Base-by-base conservation (phyloP, 2,888 invertebrate genomes). In the Noctua fimbriata region DNA sequence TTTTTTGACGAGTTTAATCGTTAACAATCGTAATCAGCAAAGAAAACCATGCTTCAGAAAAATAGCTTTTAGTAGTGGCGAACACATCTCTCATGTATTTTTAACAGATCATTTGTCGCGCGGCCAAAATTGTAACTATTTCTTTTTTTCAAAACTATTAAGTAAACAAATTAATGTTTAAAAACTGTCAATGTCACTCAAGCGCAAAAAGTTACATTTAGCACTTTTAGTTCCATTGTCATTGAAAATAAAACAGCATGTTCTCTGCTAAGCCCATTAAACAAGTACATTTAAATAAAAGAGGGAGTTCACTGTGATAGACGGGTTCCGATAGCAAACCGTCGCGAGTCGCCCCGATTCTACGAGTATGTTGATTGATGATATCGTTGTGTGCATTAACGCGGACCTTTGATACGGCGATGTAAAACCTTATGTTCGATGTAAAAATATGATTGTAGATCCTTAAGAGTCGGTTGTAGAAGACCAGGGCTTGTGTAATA, bases 311-410 rank as follows among this genome's bases (percentile, higher is more conserved):
- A 79, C 83, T 73, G 79, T 89, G 89, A 89, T 86, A 72, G 88
- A 89, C 87, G 70, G 87, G 83, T 87, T 90, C 88, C 89, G 89
- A 90, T 87, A 88, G 81, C 82, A 75, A 69, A 74, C 41, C 63
- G 79, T 77, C 32, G 21, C 63, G 32, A n/a, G 44, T 67, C 58
- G 55, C 74, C 73, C 82, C 82, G 87, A 81, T 82, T 81, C 79
- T 78, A n/a, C n/a, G n/a, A n/a, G n/a, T n/a, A 82, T 79, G 78
- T 79, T 89, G 89, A 89, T 89, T 87, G 89, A 90, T 90, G 89
- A 90, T 86, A 87, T 83, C 83, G 79, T 70, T 83, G 72, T 80
- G 79, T 81, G 77, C 89, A 88, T 89, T 89, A 89, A 81, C 88
- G 75, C 60, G 41, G 47, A 71, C 80, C 80, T 72, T 85, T 87